Conservation (phyloP, 2,113 vertebrate species). For the Thamnophis sirtalis region DNA sequence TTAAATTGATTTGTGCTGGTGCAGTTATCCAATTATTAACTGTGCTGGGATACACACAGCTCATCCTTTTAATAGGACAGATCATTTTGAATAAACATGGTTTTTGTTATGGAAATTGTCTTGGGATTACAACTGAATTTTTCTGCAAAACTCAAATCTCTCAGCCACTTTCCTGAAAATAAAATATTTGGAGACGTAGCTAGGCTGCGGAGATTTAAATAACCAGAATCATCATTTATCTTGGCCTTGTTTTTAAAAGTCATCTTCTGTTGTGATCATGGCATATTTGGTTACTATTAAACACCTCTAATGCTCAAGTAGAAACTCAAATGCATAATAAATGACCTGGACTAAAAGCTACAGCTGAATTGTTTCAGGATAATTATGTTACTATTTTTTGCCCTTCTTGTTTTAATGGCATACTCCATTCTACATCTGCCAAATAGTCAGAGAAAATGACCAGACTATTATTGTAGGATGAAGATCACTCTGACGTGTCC, state of each 20-base stretch:
- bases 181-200: neutral
- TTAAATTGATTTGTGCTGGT: neutral
- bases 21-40: neutral
- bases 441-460: constrained; percentile 56
- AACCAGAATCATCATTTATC: neutral
- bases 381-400: constrained; percentile 42
- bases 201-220: neutral
- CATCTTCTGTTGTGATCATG: constrained; percentile 21
- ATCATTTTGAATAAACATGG: neutral
- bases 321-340: constrained; percentile 44
- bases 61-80: neutral
- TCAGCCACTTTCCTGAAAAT: neutral
- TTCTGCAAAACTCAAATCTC: neutral
- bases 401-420: constrained; percentile 28
- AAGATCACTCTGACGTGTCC: constrained; percentile 24
- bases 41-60: neutral
- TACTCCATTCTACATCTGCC: constrained; percentile 48
- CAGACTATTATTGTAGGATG: constrained; percentile 44
- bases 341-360: constrained; percentile 30
- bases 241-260: neutral
- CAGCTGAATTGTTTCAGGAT: constrained; percentile 45
- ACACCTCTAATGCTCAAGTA: constrained; percentile 26
- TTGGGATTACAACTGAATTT: neutral
- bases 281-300: constrained; percentile 39
- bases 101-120: neutral